Evolutionary conservation across 37 sponge, comb jelly and placozoan genomes (phyloP).

Genomic region (Dysidea cf. avara): DNA sequence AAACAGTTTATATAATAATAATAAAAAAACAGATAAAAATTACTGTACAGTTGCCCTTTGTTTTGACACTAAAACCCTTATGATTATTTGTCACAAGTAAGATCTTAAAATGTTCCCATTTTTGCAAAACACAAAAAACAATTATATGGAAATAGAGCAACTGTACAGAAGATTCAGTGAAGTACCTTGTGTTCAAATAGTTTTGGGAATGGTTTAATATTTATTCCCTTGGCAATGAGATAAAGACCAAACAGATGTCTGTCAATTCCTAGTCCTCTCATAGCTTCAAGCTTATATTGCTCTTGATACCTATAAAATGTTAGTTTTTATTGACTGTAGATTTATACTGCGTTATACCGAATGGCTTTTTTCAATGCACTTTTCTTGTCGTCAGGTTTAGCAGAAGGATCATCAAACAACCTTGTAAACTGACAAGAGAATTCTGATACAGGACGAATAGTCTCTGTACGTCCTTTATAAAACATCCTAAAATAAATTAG

Average conservation of each 20-base stretch:
- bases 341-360: conserved; percentile 12
- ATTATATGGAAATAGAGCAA: no score
- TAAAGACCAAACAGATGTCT: conserved; percentile 85
- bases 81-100: no score
- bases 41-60: no score
- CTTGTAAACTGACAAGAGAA: conserved; percentile 54
- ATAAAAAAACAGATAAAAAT: no score
- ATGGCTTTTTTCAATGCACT: conserved; percentile 47
- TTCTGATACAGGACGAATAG: conserved; percentile 81
- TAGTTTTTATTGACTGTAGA: neutral
- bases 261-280: conserved; percentile 78
- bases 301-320: conserved; percentile 52
- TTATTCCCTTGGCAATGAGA: conserved; percentile 61
- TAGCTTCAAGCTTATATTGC: conserved; percentile 73
- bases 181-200: conserved; percentile 74
- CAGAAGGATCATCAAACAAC: conserved; percentile 46
- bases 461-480: conserved; percentile 82
- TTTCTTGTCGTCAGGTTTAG: conserved; percentile 32
- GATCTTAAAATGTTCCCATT: no score
- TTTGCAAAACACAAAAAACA: no score
- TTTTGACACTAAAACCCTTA: no score
- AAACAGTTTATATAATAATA: no score
- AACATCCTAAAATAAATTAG: conserved; percentile 43
- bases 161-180: no score
- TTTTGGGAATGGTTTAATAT: conserved; percentile 69